Evolutionary conservation across 2,797 vertebrate genomes (phyloP), one percentile per base, ranked within the genome.

Genomic region (Coregonus suidteri): DNA sequence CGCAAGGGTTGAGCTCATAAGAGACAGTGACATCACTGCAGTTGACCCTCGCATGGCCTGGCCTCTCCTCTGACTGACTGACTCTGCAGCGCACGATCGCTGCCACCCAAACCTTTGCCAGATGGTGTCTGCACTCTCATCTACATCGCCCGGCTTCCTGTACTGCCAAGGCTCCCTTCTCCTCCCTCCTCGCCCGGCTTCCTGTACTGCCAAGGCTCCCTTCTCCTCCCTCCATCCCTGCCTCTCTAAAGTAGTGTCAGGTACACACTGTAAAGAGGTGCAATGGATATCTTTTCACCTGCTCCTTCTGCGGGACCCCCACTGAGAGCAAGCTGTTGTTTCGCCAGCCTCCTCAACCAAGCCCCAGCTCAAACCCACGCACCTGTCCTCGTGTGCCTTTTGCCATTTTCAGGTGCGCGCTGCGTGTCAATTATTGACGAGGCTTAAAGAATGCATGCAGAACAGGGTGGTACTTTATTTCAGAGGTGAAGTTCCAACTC

Each of bases 251-350:
- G 73, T 1, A 90, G 93, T 94, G 91, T 94, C 93, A 88, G 92
- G 91, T 94, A 86, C 85, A 91, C 86, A 70, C 85, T 80, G 84
- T 89, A 88, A 87, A 89, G 85, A 89, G 81, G 82, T 92, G 88
- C 82, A 84, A 91, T 87, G 79, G 90, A 92, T 94, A 93, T 89
- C 88, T 91, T 87, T 91, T 93, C 92, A 93, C 90, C 88, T 92
- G 88, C 87, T 90, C 91, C 91, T 47, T 47, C 41, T 81, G 81
- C 37, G 72, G 83, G 88, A 91, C 91, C 87, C 91, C 92, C 87
- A 77, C 91, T 90, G 93, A 92, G 91, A 93, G 88, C 91, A 93
- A 92, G 91, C 92, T 93, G 91, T 91, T 93, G 87, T 90, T 90
- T 85, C 88, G 18, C 71, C 51, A 81, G 65, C 85, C 80, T 78